phyloP scores from a whole-genome alignment of 2,888 invertebrate species.

The Meghimatium bilineatum region DNA sequence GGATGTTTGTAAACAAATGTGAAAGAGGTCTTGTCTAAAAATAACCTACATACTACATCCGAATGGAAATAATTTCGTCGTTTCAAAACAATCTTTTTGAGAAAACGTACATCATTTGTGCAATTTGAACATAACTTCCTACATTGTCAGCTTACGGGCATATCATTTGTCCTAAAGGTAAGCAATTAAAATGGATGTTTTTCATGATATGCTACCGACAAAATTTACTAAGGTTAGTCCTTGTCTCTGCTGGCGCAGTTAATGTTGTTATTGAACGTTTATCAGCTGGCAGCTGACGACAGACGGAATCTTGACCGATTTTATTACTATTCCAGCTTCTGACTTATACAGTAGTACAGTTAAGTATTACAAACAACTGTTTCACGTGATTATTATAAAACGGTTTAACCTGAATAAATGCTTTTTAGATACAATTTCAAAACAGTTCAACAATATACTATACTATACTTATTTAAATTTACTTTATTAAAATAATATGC shows the following conservation, averaged over 20 bases:
- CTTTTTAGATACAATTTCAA: too few relatives aligned
- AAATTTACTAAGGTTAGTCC: background rate
- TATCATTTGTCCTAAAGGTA: background rate
- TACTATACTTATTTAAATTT: too few relatives aligned
- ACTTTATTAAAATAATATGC: too few relatives aligned
- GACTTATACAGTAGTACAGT: background rate
- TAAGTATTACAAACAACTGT: too few relatives aligned
- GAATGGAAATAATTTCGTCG: slow-evolving; percentile 23
- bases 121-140: background rate
- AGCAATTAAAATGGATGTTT: background rate
- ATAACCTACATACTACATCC: slow-evolving; percentile 9
- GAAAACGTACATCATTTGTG: background rate
- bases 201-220: background rate
- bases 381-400: too few relatives aligned
- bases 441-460: too few relatives aligned
- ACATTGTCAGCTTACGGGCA: background rate
- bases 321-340: background rate
- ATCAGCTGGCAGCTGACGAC: slow-evolving; percentile 6
- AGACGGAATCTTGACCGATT: background rate
- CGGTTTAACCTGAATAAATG: too few relatives aligned
- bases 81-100: background rate
- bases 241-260: slow-evolving; percentile 3
- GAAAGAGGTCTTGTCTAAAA: slow-evolving; percentile 14
- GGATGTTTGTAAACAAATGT: slow-evolving; percentile 29
- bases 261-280: background rate